A percentile compares a stretch with the other conserved stretches of the same genome.
These are phyloP conservation scores for Turritopsis dohrnii DNA, from an alignment of 30 jellyfish, hydroid and myxozoan genomes.

Conservation along the genomic window DNA sequence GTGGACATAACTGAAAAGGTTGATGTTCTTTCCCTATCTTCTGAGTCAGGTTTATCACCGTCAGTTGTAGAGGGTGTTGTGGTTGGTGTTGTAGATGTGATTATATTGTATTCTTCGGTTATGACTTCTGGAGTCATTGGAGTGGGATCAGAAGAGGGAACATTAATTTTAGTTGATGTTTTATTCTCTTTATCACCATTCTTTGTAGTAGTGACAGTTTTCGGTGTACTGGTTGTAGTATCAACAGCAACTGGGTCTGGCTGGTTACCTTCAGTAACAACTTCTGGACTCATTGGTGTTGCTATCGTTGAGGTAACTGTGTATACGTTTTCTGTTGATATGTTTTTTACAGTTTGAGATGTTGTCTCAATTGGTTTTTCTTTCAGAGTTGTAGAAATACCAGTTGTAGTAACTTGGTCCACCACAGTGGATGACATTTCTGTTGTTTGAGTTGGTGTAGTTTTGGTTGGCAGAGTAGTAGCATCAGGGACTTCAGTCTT, in stretches of 20 bases:
- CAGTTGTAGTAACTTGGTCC: too few species aligned
- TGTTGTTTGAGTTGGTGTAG: not conserved
- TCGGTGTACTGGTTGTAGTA: not conserved
- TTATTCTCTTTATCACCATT: not conserved
- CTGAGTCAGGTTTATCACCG: not conserved
- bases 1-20: too few species aligned
- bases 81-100: not conserved
- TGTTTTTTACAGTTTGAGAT: too few species aligned
- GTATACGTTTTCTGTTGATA: not conserved
- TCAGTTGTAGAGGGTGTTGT: not conserved
- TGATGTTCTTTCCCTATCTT: not conserved
- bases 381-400: too few species aligned
- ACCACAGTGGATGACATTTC: too few species aligned
- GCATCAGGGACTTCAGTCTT: too few species aligned
- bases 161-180: not conserved
- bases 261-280: not conserved
- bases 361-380: too few species aligned
- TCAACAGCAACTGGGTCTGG: not conserved
- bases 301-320: not conserved
- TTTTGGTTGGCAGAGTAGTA: too few species aligned
- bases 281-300: not conserved
- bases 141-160: not conserved
- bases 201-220: not conserved
- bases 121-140: constrained; percentile 13
- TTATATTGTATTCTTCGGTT: not conserved